A percentile compares a stretch with the other conserved stretches of the same genome.
These are phyloP conservation scores for Allobates femoralis DNA, from an alignment of 2,797 vertebrate species.

Conservation along the genomic window DNA sequence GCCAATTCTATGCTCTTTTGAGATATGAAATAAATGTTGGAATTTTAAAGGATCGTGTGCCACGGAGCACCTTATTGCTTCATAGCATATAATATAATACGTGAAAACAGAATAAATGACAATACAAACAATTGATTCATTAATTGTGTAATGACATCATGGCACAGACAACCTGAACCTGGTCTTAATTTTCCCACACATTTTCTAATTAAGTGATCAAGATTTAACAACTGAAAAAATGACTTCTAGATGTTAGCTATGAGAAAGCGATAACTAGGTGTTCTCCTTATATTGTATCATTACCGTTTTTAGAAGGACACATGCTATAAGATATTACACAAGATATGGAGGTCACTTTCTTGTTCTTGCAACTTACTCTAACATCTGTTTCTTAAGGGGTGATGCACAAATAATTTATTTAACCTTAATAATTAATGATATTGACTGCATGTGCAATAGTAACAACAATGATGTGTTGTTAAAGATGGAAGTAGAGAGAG, in stretches of 20 bases:
- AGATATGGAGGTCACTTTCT: background rate
- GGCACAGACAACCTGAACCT: background rate
- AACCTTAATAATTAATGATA: background rate
- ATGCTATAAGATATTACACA: conserved; percentile 30
- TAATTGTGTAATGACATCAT: background rate
- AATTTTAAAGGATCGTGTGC: too few species aligned
- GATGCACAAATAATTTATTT: too few species aligned
- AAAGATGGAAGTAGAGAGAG: background rate
- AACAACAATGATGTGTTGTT: background rate
- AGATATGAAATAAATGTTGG: too few species aligned
- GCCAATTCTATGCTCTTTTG: too few species aligned
- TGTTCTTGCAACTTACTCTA: background rate
- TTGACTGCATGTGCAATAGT: background rate
- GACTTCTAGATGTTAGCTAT: background rate
- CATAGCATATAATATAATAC: too few species aligned
- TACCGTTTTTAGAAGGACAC: conserved; percentile 25
- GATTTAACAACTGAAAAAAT: background rate
- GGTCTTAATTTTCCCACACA: background rate
- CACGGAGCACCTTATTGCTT: too few species aligned
- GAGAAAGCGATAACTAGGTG: background rate
- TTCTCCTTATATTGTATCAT: conserved; percentile 36
- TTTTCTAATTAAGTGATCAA: background rate
- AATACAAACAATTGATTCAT: background rate
- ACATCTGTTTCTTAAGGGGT: too few species aligned
- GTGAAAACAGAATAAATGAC: background rate